phyloP scores from a whole-genome alignment of 2,888 invertebrate genomes.

The Pyrochroa serraticornis region DNA sequence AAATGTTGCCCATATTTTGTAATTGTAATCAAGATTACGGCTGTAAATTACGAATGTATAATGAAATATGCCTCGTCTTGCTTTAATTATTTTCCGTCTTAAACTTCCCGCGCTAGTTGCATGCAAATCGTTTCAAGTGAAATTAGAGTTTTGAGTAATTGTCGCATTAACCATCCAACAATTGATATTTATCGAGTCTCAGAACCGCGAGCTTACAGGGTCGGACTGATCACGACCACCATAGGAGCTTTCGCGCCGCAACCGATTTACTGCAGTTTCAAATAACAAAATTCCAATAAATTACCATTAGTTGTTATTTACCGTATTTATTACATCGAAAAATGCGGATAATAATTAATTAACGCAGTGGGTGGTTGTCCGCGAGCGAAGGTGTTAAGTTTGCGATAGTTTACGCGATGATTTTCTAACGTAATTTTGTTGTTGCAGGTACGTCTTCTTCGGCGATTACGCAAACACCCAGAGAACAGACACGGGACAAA shows the following conservation, averaged over 20 bases:
- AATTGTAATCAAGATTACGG: slow-evolving; percentile 57
- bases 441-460: background rate
- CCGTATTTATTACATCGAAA: background rate
- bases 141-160: slow-evolving; percentile 39
- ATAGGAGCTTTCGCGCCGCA: no score
- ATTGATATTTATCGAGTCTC: slow-evolving; percentile 11
- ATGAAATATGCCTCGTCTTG: slow-evolving; percentile 41
- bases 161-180: slow-evolving; percentile 20
- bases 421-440: background rate
- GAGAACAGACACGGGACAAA: slow-evolving; percentile 4
- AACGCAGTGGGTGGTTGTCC: slow-evolving; percentile 1
- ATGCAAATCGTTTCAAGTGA: slow-evolving; percentile 43
- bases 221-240: no score
- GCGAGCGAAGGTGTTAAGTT: background rate
- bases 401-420: no score
- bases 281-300: slow-evolving; percentile 1
- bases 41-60: slow-evolving; percentile 52
- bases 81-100: slow-evolving; percentile 42
- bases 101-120: slow-evolving; percentile 39
- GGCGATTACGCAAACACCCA: no score
- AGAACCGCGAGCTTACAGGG: no score
- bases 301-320: background rate
- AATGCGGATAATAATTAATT: slow-evolving; percentile 3
- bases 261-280: background rate
- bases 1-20: slow-evolving; percentile 57